Percentiles rank a stretch among this genome's conserved stretches.
These are phyloP conservation scores for Esox masquinongy DNA, from an alignment of 2,797 vertebrate genomes.

Conservation along the genomic window DNA sequence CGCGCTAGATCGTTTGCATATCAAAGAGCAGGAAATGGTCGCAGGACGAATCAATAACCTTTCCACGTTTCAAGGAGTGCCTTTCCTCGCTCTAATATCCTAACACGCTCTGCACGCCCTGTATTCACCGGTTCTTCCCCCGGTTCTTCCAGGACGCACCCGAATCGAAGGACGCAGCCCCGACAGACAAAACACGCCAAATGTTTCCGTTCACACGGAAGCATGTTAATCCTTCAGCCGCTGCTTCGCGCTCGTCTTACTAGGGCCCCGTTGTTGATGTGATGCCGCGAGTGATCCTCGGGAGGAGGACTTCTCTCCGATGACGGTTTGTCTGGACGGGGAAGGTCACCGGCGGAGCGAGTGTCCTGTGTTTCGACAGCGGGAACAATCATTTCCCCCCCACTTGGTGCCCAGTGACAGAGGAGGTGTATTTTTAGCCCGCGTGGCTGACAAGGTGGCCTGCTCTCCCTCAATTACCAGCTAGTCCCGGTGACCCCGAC, in stretches of 20 bases:
- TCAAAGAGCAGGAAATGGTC: conserved; percentile 99
- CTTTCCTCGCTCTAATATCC: conserved; percentile 39
- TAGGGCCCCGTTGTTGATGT: conserved; percentile 51
- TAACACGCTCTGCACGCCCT: conserved; percentile 36
- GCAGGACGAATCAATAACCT: conserved; percentile 99
- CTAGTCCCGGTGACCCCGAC: conserved; percentile 82
- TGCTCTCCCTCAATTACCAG: conserved; percentile 88
- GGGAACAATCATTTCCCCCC: conserved; percentile 86
- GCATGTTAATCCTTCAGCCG: conserved; percentile 48
- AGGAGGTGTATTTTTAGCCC: conserved; percentile 86
- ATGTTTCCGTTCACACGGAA: conserved; percentile 37
- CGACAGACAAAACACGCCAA: conserved; percentile 67
- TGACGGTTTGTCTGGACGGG: conserved; percentile 81
- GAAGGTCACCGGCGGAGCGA: conserved; percentile 87
- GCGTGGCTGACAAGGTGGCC: conserved; percentile 82
- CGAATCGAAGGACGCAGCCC: conserved; percentile 63
- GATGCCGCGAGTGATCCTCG: conserved; percentile 22
- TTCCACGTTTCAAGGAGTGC: conserved; percentile 80
- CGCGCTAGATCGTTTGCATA: conserved; percentile 99
- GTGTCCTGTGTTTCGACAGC: conserved; percentile 78
- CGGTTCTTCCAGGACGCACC: conserved; percentile 53
- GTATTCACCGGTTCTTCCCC: conserved; percentile 49
- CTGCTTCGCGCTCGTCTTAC: conserved; percentile 38
- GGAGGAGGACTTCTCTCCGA: conserved; percentile 68
- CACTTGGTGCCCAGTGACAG: conserved; percentile 87